Evolutionary conservation across 2,888 invertebrate species (phyloP), one percentile per base, ranked within the genome.

Genomic region (Buathra laborator): DNA sequence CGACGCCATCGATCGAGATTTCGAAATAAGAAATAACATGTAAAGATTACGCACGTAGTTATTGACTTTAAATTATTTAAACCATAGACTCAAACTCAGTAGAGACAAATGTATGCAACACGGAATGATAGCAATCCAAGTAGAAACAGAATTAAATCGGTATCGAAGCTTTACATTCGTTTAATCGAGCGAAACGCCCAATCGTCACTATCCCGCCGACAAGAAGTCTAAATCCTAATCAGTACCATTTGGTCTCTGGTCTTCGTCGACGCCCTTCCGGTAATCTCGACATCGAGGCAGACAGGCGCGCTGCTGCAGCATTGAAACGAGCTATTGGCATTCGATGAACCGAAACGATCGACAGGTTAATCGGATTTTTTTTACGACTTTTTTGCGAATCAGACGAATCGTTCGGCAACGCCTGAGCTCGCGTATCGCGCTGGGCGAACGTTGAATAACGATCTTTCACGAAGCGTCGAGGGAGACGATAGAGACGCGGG

Each of bases 181-280:
- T 56, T 10, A 10, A 56, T 56, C 56, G 24, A 56, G 12, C 56
- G 56, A 24, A 10, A 56, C 56, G 56, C 56, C 56, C 19, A 56
- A 24, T 19, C 24, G 4, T 3, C 19, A 2, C 24, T 19, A 12
- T 12, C 9, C 9, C 56, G 24, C 24, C 3, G 12, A 56, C 10
- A n/a, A 56, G 56, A 56, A 56, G 56, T 56, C 19, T 24, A 19
- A 56, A 56, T 56, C 24, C 56, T 24, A 24, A 37, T 37, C 56
- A 19, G 19, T 56, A 12, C 19, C 9, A 56, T 24, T 56, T 53
- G 19, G 56, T 56, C 56, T 56, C 24, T 56, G 1, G 56, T 56
- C 24, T 24, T 24, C 12, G 56, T 56, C 56, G 56, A 56, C 56
- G 56, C 24, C 24, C 56, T 24, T 56, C 56, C 56, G 56, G 24